Evolutionary conservation across 2,888 invertebrate species (phyloP).

Genomic region (Danaus chrysippus): DNA sequence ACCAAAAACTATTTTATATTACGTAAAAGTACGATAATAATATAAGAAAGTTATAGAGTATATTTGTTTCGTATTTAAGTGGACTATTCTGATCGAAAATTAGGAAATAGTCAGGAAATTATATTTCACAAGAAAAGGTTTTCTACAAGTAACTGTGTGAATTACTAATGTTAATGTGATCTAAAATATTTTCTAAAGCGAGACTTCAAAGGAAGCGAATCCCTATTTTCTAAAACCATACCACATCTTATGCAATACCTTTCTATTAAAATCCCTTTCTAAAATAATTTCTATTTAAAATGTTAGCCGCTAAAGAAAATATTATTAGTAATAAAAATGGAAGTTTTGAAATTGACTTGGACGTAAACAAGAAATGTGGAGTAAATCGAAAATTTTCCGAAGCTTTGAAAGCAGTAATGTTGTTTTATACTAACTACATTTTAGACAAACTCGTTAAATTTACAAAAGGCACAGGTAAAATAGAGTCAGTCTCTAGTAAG

Average conservation of each 20-base stretch:
- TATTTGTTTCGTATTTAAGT: too few relatives aligned
- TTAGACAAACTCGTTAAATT: slow-evolving; percentile 56
- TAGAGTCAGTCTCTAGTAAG: slow-evolving; percentile 56
- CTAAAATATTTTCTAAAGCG: slow-evolving; percentile 15
- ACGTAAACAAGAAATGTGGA: slow-evolving; percentile 8
- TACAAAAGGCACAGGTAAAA: slow-evolving; percentile 47
- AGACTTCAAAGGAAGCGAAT: not conserved
- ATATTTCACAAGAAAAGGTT: too few relatives aligned
- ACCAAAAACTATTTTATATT: slow-evolving; percentile 59
- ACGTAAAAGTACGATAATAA: slow-evolving; percentile 36
- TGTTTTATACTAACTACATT: slow-evolving; percentile 43
- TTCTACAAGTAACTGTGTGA: too few relatives aligned
- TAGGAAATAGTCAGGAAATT: too few relatives aligned
- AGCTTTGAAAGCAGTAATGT: slow-evolving; percentile 42
- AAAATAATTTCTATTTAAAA: not conserved
- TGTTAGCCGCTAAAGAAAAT: slow-evolving; percentile 8
- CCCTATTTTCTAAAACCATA: not conserved
- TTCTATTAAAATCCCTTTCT: not conserved
- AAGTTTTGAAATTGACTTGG: slow-evolving; percentile 12
- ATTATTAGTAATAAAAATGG: slow-evolving; percentile 11
- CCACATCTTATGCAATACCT: not conserved
- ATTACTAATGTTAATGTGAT: slow-evolving; percentile 7
- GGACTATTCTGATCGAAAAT: too few relatives aligned
- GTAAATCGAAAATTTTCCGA: slow-evolving; percentile 22
- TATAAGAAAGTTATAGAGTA: too few relatives aligned